Evolutionary conservation across 1,140 invertebrate species (phyloP).

Genomic region (Scaptomyza hsui): DNA sequence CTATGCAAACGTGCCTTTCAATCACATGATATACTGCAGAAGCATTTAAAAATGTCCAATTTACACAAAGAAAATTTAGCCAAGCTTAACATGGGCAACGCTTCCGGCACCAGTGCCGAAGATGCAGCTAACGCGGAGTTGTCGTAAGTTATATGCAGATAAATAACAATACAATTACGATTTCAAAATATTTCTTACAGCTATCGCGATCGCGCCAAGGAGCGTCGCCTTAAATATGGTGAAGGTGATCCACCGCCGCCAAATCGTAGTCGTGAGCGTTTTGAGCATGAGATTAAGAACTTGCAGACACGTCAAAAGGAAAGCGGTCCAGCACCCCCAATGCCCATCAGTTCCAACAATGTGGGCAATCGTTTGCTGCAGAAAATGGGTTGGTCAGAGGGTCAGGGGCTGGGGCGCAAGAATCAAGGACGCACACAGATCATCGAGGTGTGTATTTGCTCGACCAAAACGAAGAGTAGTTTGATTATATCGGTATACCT

Average conservation of each 20-base stretch:
- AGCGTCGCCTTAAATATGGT: slow-evolving; percentile 96
- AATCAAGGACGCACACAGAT: slow-evolving; percentile 97
- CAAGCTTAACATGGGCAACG: slow-evolving; percentile 49
- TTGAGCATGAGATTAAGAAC: slow-evolving; percentile 84
- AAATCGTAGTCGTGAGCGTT: slow-evolving; percentile 89
- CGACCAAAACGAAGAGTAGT: not conserved
- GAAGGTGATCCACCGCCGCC: slow-evolving; percentile 90
- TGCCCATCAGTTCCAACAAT: slow-evolving; percentile 92
- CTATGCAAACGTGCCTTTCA: slow-evolving; percentile 98
- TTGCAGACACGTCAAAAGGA: slow-evolving; percentile 63
- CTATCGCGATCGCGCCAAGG: slow-evolving; percentile 98
- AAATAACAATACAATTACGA: no score
- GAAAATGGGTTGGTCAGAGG: slow-evolving; percentile 99
- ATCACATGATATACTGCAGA: slow-evolving; percentile 93
- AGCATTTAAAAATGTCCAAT: slow-evolving; percentile 97
- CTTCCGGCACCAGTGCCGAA: slow-evolving; percentile 14
- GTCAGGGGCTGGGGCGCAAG: slow-evolving; percentile 95
- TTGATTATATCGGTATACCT: not conserved
- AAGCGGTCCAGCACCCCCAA: slow-evolving; percentile 74
- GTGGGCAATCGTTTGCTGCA: slow-evolving; percentile 97
- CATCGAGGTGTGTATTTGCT: slow-evolving; percentile 89
- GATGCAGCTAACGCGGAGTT: slow-evolving; percentile 26
- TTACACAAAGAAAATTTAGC: slow-evolving; percentile 97
- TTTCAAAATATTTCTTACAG: slow-evolving; percentile 69
- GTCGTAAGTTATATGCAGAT: slow-evolving; percentile 46